A percentile compares a stretch with the other conserved stretches of the same genome.
These are phyloP conservation scores for Hirtodrosophila duncani DNA, from an alignment of 2,888 invertebrate species.

Conservation along the genomic window DNA sequence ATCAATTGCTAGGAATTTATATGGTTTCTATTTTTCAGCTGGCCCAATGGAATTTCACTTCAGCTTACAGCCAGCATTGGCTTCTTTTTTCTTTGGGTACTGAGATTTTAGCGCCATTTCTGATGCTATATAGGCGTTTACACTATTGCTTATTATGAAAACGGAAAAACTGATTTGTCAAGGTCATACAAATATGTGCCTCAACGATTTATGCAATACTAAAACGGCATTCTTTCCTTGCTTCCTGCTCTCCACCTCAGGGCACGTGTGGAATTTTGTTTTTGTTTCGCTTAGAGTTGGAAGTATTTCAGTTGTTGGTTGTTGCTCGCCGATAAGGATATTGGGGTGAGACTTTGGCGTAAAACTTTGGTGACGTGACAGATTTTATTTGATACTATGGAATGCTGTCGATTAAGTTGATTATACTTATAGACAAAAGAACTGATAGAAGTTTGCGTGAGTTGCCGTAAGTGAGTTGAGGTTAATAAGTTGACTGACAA, in stretches of 20 bases:
- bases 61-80: slow-evolving; percentile 22
- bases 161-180: slow-evolving; percentile 65
- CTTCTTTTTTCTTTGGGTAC: slow-evolving; percentile 5
- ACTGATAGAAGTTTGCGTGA: slow-evolving; percentile 34
- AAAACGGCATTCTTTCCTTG: slow-evolving; percentile 34
- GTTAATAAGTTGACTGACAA: too few relatives aligned
- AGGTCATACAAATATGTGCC: slow-evolving; percentile 56
- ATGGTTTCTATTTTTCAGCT: slow-evolving; percentile 59
- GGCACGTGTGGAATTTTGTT: slow-evolving; percentile 22
- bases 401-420: slow-evolving; percentile 58
- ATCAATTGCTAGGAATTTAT: slow-evolving; percentile 65
- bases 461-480: too few relatives aligned
- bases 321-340: too few relatives aligned
- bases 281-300: too few relatives aligned
- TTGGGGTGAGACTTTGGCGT: too few relatives aligned
- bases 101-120: slow-evolving; percentile 21
- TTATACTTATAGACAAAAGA: slow-evolving; percentile 30
- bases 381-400: slow-evolving; percentile 33
- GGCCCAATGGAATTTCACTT: slow-evolving; percentile 28
- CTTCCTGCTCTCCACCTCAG: neutral
- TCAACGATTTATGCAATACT: slow-evolving; percentile 44
- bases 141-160: slow-evolving; percentile 54
- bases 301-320: too few relatives aligned
- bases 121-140: slow-evolving; percentile 33
- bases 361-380: slow-evolving; percentile 58